These are phyloP conservation scores for Ctenodactylus gundi DNA, from an alignment of 2,113 vertebrate species.

Conservation along the genomic window DNA sequence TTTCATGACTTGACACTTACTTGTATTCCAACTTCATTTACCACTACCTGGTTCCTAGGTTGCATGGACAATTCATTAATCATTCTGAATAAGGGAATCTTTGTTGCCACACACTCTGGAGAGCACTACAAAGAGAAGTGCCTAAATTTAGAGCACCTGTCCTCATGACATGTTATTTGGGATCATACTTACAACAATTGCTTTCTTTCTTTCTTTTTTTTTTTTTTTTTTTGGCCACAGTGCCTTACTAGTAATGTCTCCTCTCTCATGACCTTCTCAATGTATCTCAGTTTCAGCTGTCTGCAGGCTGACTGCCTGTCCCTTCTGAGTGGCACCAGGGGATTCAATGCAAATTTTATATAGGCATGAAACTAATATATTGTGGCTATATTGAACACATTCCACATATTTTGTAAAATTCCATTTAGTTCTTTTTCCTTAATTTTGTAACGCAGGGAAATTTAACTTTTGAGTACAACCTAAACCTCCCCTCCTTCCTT, in stretches of 20 bases:
- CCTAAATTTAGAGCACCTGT: neutral
- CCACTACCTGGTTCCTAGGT: neutral
- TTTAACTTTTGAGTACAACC: neutral
- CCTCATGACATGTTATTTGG: neutral
- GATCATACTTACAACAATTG: neutral
- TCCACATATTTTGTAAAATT: neutral
- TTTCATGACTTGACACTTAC: neutral
- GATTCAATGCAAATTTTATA: neutral
- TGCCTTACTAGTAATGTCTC: neutral
- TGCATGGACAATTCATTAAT: slow-evolving; percentile 14
- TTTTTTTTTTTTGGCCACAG: too few species aligned
- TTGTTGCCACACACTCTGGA: neutral
- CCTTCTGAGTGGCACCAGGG: neutral
- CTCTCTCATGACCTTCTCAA: neutral
- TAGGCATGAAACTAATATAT: neutral
- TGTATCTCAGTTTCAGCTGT: neutral
- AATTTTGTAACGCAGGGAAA: slow-evolving; percentile 16
- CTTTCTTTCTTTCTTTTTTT: too few species aligned
- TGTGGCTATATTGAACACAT: neutral
- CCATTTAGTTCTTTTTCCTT: neutral
- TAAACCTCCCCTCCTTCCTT: neutral
- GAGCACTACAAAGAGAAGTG: neutral
- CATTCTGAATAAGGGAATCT: neutral
- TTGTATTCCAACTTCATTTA: neutral
- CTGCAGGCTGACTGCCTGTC: neutral